phyloP scores from a whole-genome alignment of 2,113 vertebrate species.

The Pao palembangensis region DNA sequence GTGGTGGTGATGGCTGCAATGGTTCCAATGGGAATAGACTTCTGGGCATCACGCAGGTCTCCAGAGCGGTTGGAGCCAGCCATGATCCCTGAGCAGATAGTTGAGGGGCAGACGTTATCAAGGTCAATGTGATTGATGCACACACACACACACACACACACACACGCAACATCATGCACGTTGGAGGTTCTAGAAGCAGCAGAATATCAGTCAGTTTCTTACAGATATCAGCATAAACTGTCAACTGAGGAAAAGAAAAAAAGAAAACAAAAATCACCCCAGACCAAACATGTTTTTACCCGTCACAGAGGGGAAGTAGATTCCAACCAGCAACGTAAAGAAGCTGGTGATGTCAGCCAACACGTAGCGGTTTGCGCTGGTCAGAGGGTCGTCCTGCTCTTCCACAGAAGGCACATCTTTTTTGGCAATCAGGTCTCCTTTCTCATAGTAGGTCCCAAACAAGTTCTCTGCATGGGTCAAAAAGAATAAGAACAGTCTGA shows the following conservation, averaged over 20 bases:
- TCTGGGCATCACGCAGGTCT: conserved; percentile 96
- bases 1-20: conserved; percentile 97
- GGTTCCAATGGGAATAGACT: conserved; percentile 95
- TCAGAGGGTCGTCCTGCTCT: conserved; percentile 64
- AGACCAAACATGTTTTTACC: conserved; percentile 68
- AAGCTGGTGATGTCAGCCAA: conserved; percentile 94
- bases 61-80: conserved; percentile 97
- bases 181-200: background rate
- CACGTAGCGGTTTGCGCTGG: conserved; percentile 87
- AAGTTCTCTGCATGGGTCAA: conserved; percentile 80
- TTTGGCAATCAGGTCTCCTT: conserved; percentile 84
- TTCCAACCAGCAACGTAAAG: conserved; percentile 94
- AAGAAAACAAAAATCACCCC: background rate
- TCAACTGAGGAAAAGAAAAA: background rate
- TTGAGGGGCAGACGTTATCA: background rate
- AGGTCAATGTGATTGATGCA: conserved; percentile 5
- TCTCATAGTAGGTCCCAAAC: conserved; percentile 88
- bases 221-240: background rate
- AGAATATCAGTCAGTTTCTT: background rate
- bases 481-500: background rate
- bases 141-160: background rate
- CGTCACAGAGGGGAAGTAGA: conserved; percentile 98
- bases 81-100: conserved; percentile 87
- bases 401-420: conserved; percentile 63
- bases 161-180: too few relatives aligned